Percentiles rank a stretch among this genome's conserved stretches.
Evolutionary conservation across 2,797 vertebrate genomes (phyloP).

Genomic region (Coccyzus lansbergi): DNA sequence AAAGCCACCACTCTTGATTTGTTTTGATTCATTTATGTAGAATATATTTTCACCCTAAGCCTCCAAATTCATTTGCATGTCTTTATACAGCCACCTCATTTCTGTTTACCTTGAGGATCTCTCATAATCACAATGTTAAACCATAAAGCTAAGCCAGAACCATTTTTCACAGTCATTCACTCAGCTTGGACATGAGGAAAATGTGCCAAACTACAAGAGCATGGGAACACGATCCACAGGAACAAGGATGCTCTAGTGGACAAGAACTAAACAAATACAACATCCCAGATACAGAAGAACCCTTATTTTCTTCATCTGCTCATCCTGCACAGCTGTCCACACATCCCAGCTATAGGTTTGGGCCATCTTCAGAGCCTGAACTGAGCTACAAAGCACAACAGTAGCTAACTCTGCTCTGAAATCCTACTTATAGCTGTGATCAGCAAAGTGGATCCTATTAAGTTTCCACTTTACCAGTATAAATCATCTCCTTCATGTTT

Average conservation of each 20-base stretch:
- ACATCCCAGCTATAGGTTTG: not conserved
- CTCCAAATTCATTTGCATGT: not conserved
- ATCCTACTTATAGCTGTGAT: not conserved
- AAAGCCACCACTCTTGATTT: not conserved
- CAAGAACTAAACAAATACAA: not conserved
- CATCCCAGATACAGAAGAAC: not conserved
- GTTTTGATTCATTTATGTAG: not conserved
- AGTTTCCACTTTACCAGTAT: slow-evolving; percentile 4
- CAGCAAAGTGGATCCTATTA: not conserved
- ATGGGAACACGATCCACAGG: not conserved
- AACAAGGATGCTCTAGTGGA: not conserved
- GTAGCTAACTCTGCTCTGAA: not conserved
- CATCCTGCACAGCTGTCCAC: not conserved
- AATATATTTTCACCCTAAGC: not conserved
- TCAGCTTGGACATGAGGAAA: not conserved
- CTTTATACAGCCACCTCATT: not conserved
- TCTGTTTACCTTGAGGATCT: not conserved
- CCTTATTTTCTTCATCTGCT: not conserved
- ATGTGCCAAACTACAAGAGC: not conserved
- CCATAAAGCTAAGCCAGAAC: not conserved
- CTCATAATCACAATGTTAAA: not conserved
- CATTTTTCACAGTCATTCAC: not conserved
- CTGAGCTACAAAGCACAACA: not conserved
- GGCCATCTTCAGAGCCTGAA: not conserved
- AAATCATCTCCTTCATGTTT: slow-evolving; percentile 20